Evolutionary conservation across 2,797 vertebrate genomes (phyloP).

Genomic region (Iguana delicatissima): DNA sequence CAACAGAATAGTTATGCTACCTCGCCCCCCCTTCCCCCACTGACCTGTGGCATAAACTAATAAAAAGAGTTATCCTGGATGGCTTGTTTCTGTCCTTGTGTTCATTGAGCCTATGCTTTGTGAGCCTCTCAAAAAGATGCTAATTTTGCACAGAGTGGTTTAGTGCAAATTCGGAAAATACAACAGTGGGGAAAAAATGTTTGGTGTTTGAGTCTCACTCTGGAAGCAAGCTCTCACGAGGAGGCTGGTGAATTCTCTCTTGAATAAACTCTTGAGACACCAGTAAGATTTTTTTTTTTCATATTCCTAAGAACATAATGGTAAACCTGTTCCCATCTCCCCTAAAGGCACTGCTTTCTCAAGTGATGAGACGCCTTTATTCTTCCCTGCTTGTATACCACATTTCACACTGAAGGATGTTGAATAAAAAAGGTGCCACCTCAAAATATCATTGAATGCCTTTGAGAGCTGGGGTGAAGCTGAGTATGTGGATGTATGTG

Average conservation of each 20-base stretch:
- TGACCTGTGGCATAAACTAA: not conserved
- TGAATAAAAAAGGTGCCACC: conserved; percentile 60
- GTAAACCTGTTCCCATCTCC: conserved; percentile 49
- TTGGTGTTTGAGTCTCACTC: no score
- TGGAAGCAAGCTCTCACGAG: no score
- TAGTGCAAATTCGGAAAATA: no score
- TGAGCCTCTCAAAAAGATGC: no score
- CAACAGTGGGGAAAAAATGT: no score
- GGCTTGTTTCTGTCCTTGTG: no score
- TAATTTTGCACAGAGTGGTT: no score
- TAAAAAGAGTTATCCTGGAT: not conserved
- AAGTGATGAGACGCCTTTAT: not conserved
- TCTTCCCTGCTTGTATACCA: conserved; percentile 46
- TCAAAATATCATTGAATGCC: conserved; percentile 57
- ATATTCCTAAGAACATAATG: not conserved
- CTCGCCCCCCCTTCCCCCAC: no score
- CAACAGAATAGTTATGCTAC: not conserved
- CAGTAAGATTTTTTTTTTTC: no score
- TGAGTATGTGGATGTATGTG: not conserved
- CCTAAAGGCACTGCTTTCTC: conserved; percentile 39
- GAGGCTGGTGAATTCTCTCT: no score
- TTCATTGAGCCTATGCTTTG: no score
- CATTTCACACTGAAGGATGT: conserved; percentile 41
- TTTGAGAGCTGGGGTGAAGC: conserved; percentile 54
- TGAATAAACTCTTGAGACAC: no score